A percentile compares a stretch with the other conserved stretches of the same genome.
These are phyloP conservation scores for Conchocele bisecta DNA, from an alignment of 2,888 invertebrate genomes.

Conservation along the genomic window DNA sequence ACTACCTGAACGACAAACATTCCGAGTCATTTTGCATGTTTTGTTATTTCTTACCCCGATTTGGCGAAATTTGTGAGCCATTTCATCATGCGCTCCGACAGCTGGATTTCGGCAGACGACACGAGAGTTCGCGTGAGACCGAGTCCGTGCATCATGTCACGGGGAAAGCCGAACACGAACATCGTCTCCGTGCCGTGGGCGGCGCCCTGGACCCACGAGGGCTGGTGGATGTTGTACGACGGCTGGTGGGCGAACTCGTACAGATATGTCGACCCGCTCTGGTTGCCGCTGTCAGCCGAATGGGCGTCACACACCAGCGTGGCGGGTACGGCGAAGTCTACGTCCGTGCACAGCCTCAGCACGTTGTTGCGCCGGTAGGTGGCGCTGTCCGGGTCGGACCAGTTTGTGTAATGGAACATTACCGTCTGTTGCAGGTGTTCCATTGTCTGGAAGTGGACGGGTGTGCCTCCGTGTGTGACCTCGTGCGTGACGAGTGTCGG, in stretches of 20 bases:
- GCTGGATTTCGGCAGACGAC: conserved; percentile 13
- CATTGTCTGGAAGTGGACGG: conserved; percentile 8
- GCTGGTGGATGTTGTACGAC: conserved; percentile 6
- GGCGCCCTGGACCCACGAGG: conserved; percentile 34
- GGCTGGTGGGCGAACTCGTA: conserved; percentile 40
- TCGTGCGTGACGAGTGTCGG: conserved; percentile 30
- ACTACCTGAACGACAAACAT: too few relatives aligned
- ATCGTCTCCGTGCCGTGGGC: conserved; percentile 36
- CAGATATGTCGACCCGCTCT: conserved; percentile 41
- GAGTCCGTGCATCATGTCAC: conserved; percentile 24
- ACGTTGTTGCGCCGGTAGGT: conserved; percentile 22
- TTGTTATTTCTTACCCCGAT: conserved; percentile 38
- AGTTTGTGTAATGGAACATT: conserved; percentile 48
- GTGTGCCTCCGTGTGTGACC: conserved; percentile 5
- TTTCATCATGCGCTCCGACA: conserved; percentile 41
- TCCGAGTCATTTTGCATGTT: neutral
- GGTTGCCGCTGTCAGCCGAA: neutral
- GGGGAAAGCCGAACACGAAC: conserved; percentile 46
- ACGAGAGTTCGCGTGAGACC: conserved; percentile 15
- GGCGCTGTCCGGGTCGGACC: conserved; percentile 46
- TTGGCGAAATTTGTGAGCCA: conserved; percentile 50
- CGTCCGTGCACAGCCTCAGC: conserved; percentile 35
- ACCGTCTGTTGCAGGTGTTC: conserved; percentile 20
- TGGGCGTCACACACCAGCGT: conserved; percentile 36
- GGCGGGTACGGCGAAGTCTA: conserved; percentile 40